phyloP scores from a whole-genome alignment of 2,797 vertebrate genomes.

The Clarias pachynema region DNA sequence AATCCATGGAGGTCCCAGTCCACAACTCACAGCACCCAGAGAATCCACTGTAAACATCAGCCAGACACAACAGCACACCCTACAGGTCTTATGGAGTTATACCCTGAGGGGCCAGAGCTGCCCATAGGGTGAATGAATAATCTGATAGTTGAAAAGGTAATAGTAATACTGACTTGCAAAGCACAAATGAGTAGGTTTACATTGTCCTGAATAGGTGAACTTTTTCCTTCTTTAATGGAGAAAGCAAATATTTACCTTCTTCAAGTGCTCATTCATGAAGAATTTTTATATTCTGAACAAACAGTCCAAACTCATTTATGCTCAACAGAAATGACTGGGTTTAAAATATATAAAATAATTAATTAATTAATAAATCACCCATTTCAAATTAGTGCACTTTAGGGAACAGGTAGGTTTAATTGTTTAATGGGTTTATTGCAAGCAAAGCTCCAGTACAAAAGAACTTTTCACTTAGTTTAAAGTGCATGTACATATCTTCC shows the following conservation, averaged over 20 bases:
- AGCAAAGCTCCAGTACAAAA: slow-evolving; percentile 51
- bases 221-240: background rate
- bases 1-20: too few species aligned
- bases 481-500: slow-evolving; percentile 48
- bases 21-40: too few species aligned
- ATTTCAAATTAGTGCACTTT: background rate
- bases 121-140: background rate
- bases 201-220: background rate
- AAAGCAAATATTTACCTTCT: background rate
- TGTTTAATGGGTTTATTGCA: slow-evolving; percentile 54
- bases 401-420: slow-evolving; percentile 1
- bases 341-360: background rate
- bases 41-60: too few species aligned
- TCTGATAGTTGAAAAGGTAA: background rate
- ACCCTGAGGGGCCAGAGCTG: too few species aligned
- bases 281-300: background rate
- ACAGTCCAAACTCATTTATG: background rate
- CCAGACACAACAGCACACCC: too few species aligned
- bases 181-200: background rate
- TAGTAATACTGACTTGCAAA: background rate
- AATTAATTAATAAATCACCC: too few species aligned
- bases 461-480: slow-evolving; percentile 39
- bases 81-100: too few species aligned
- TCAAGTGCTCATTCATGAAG: background rate
- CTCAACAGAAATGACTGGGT: background rate